Evolutionary conservation across 2,113 vertebrate genomes (phyloP).

Genomic region (Gymnocephalus cernua): DNA sequence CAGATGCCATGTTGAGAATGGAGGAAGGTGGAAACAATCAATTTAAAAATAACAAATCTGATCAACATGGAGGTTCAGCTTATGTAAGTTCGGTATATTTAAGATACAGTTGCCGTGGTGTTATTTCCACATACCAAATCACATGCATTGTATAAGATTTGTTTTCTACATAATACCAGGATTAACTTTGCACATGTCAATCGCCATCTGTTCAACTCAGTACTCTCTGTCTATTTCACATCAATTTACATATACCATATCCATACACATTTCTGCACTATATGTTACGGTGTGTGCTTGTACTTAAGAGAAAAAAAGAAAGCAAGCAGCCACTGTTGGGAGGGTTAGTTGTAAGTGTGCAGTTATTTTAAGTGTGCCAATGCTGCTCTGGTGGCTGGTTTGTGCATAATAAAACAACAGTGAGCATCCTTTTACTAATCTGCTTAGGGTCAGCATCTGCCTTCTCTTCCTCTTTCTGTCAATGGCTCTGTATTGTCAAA

Average conservation of each 20-base stretch:
- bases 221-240: background rate
- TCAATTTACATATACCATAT: background rate
- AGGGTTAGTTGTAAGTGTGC: slow-evolving; percentile 17
- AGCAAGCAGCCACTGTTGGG: slow-evolving; percentile 4
- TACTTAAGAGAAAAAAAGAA: background rate
- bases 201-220: slow-evolving; percentile 62
- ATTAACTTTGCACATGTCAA: slow-evolving; percentile 65
- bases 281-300: background rate
- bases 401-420: slow-evolving; percentile 55
- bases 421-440: slow-evolving; percentile 70
- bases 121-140: slow-evolving; percentile 8
- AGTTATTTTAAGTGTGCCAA: slow-evolving; percentile 66
- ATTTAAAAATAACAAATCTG: slow-evolving; percentile 2
- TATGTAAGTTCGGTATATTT: background rate
- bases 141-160: slow-evolving; percentile 36
- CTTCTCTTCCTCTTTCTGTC: slow-evolving; percentile 62
- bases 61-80: slow-evolving; percentile 2
- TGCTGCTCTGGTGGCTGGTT: slow-evolving; percentile 21
- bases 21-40: slow-evolving; percentile 2
- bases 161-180: slow-evolving; percentile 63
- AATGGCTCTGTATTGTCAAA: slow-evolving; percentile 17
- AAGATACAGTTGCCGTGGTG: background rate
- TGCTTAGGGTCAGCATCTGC: slow-evolving; percentile 68
- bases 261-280: background rate
- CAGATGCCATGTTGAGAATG: slow-evolving; percentile 11